Evolutionary conservation across 1,140 invertebrate species (phyloP), one percentile per base, ranked within the genome.

Genomic region (Chionoecetes opilio): DNA sequence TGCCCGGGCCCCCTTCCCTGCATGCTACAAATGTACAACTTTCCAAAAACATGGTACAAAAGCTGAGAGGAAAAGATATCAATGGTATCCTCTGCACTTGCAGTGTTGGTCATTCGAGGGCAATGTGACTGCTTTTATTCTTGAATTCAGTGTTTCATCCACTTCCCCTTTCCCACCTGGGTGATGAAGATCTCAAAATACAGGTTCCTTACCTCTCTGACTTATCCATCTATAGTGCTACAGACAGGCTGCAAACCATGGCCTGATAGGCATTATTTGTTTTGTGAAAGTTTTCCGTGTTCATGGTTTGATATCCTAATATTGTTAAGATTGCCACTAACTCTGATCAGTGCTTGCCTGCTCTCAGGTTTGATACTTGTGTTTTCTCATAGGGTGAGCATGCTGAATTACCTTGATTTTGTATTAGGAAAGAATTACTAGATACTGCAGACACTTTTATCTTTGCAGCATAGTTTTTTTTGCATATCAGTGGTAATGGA

Each of bases 401-500:
- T 89, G 31, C 37, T 41, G 21, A 8, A 41, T 35, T 6, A 41
- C 87, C 31, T 38, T 89, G 11, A 11, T 41, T 38, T 89, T 41
- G 87, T 38, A n/a, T 31, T 89, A 38, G 17, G 41, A 89, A 89
- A 38, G 29, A 75, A 75, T n/a, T 21, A 6, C 53, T 75, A 75
- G 63, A 75, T 75, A 6, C 63, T n/a, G 21, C 63, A 8, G 26
- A n/a, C 63, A 75, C 63, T 75, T 75, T 75, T 26, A 2, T 21
- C 46, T 26, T 8, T 5, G n/a, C n/a, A n/a, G 63, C 63, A 75
- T 75, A 75, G 21, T 75, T 75, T 75, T 75, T 26, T 75, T 75
- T 75, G 63, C 63, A 75, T 75, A 75, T 75, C 63, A 75, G 63
- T 75, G 63, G 63, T 75, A n/a, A n/a, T 75, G 63, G n/a, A 26